phyloP scores from a whole-genome alignment of 2,113 vertebrate genomes.

The Grantiella picta region DNA sequence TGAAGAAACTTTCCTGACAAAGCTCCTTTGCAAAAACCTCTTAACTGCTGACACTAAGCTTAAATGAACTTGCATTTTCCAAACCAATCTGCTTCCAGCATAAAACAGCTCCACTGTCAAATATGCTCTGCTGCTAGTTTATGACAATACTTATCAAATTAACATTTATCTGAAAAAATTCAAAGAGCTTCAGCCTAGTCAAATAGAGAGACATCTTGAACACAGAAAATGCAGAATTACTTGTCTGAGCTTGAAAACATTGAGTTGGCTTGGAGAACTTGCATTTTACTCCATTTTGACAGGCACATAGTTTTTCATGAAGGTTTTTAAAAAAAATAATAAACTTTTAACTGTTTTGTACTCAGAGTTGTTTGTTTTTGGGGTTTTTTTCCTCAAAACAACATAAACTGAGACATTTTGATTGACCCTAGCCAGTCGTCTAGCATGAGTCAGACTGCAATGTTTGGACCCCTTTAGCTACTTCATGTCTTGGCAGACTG shows the following conservation, averaged over 20 bases:
- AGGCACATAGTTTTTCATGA: not conserved
- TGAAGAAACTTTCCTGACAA: not conserved
- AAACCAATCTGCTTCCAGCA: not conserved
- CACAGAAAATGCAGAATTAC: not conserved
- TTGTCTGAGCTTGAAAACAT: not conserved
- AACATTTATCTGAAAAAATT: not conserved
- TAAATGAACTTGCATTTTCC: not conserved
- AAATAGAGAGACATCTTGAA: not conserved
- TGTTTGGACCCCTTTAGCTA: not conserved
- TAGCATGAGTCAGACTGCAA: not conserved
- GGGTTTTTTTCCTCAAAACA: not conserved
- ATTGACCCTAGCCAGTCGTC: not conserved
- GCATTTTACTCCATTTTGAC: not conserved
- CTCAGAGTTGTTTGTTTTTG: not conserved
- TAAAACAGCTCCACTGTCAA: not conserved
- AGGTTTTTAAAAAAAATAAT: not conserved
- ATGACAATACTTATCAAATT: not conserved
- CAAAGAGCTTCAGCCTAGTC: not conserved
- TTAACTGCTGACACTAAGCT: not conserved
- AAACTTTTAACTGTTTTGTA: not conserved
- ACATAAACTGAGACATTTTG: not conserved
- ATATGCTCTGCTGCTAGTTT: not conserved
- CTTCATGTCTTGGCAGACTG: not conserved
- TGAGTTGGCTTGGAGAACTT: not conserved
- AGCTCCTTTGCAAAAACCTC: not conserved